A percentile compares a stretch with the other conserved stretches of the same genome.
Conservation (phyloP, 2,113 vertebrate genomes). For the Hepsetus odoe region DNA sequence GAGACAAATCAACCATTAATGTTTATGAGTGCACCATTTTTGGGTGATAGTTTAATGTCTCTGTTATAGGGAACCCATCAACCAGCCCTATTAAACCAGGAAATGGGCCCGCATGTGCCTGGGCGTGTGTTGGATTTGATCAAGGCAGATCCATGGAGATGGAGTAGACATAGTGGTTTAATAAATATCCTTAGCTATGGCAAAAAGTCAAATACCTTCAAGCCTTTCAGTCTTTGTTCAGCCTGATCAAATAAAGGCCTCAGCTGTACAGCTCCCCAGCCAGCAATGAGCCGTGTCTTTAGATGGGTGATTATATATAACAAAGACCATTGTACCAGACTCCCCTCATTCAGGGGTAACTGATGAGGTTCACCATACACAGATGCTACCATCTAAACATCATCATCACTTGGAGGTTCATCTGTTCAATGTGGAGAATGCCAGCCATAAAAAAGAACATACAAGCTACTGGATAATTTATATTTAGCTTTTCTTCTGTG, state of each 20-base stretch:
- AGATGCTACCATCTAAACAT: constrained; percentile 65
- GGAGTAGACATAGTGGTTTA: constrained; percentile 1
- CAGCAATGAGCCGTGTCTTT: constrained; percentile 58
- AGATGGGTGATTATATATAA: constrained; percentile 50
- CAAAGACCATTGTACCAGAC: constrained; percentile 55
- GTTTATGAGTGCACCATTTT: constrained; percentile 40
- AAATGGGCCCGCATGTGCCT: constrained; percentile 45
- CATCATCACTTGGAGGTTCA: constrained; percentile 18
- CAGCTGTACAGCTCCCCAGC: constrained; percentile 65
- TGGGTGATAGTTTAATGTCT: constrained; percentile 43
- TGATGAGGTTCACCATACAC: constrained; percentile 67
- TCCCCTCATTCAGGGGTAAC: constrained; percentile 58
- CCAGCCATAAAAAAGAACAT: constrained; percentile 7
- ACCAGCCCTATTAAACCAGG: constrained; percentile 18
- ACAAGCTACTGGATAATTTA: neutral
- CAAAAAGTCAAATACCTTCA: constrained; percentile 15
- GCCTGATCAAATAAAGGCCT: constrained; percentile 53
- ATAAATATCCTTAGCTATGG: constrained; percentile 33
- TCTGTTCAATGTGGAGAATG: neutral
- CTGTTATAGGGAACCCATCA: constrained; percentile 37
- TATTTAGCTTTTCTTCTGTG: neutral
- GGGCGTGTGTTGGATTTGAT: constrained; percentile 40
- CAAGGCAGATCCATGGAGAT: neutral
- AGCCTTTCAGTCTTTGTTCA: constrained; percentile 31
- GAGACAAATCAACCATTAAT: constrained; percentile 46